Conservation (phyloP, 2,888 invertebrate species). For the Chironomus riparius region DNA sequence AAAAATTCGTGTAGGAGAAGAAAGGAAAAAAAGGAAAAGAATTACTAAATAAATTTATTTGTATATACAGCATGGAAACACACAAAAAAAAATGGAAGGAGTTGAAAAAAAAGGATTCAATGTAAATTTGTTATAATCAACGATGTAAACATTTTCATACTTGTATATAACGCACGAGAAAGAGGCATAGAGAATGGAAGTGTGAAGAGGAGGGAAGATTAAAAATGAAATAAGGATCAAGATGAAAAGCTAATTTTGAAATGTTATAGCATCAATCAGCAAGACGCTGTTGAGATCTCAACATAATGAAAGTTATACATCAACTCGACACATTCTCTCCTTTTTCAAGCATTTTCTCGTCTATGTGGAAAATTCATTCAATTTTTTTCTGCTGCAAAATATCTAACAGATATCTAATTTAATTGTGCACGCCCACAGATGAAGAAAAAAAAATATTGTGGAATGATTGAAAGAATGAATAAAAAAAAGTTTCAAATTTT, state of each 20-base stretch:
- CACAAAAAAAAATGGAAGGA: neutral
- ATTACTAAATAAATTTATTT: too few relatives aligned
- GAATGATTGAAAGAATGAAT: neutral
- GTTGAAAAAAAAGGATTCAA: neutral
- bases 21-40: too few relatives aligned
- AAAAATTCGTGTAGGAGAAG: neutral
- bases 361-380: too few relatives aligned
- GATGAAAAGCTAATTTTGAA: constrained; percentile 6
- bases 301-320: neutral
- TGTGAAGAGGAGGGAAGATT: neutral
- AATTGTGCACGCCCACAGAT: constrained; percentile 4
- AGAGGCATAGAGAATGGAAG: neutral
- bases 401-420: neutral
- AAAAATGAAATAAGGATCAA: neutral
- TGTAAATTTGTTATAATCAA: neutral
- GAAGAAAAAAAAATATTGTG: neutral
- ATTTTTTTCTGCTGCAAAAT: neutral
- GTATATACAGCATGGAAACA: too few relatives aligned
- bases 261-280: neutral
- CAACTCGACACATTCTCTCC: neutral
- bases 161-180: neutral
- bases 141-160: neutral
- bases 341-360: too few relatives aligned
- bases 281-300: neutral
- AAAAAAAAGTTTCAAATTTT: neutral